Base-by-base conservation (phyloP, 2,888 invertebrate genomes). In the Parascotia fuliginaria region DNA sequence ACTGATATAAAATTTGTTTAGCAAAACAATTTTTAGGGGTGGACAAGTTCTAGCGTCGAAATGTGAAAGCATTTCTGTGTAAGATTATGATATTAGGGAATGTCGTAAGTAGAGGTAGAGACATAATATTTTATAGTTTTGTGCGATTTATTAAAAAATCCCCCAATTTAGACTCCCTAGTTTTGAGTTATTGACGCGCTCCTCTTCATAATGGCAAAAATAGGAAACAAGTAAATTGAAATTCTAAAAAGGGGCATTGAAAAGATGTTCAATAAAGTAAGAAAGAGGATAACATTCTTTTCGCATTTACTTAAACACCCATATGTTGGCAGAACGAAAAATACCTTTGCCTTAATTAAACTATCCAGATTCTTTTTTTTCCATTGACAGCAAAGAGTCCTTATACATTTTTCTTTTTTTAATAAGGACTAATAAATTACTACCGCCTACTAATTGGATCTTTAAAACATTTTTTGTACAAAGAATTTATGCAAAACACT, bases 1-100 rank as follows among this genome's bases (percentile, higher is more conserved):
- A 27, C 28, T 60, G 60, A 1, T n/a, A 1, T 0, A 0, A 14
- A 15, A 27, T 38, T 44, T 64, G 59, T 65, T 73, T 73, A 61
- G 60, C 63, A 63, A 74, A 80, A 83, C 78, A 77, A 80, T 84
- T 86, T 86, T 81, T 75, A 82, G 85, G 86, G 83, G 75, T 37
- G 41, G 79, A 65, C 71, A 66, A 77, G 69, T 61, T 70, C 72
- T 75, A 65, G 60, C 72, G 78, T 76, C 70, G 79, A 78, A 83
- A 87, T 85, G 86, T 91, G 79, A 92, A 87, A 92, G 91, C 91
- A 90, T 92, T 92, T 89, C 87, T 76, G 67, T 92, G 91, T 92
- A 85, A 89, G 89, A 89, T 90, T 89, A 91, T 89, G 83, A 85
- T 89, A 87, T 89, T 87, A 87, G 68, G 75, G 78, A 80, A 77